Evolutionary conservation across 2,113 vertebrate genomes (phyloP), one percentile per base, ranked within the genome.

Genomic region (Aspidoscelis tigris): DNA sequence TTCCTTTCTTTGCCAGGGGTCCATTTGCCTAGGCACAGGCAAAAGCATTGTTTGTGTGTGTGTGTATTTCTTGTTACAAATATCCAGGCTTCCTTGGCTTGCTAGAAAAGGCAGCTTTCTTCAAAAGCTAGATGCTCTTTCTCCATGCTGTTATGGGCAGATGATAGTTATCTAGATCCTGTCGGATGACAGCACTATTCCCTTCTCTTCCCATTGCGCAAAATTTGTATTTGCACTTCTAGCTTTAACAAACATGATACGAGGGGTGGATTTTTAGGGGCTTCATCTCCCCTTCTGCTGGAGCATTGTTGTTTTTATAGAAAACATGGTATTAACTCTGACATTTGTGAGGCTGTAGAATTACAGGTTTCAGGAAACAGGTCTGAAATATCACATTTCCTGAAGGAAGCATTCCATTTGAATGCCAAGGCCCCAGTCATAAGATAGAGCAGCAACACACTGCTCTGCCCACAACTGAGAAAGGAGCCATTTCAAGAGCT

Each of bases 151-250:
- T 73, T 86, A 73, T 55, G 84, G 90, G 87, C 86, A 77, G 78
- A 81, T 89, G 89, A 85, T 77, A 69, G 84, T 79, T 83, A 84
- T 92, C 86, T 86, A 89, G 87, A 85, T 90, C 78, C 88, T 87
- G 69, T 85, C 85, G 75, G 80, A 61, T 92, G 88, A 91, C 87
- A 92, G 82, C 68, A 89, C 92, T 91, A 86, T 89, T 84, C 79
- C 76, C 87, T 81, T 88, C 58, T 84, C 58, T 82, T 81, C 86
- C 78, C 26, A 86, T 89, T 77, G 87, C 88, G 21, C 82, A 87
- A 91, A 85, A 88, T 81, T 86, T 86, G 26, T 47, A 2, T 90
- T 66, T 70, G 44, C 12, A 66, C 84, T 85, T 87, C 73, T 47
- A 72, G 66, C 82, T 90, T 86, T 88, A 73, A 81, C 72, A 81